Evolutionary conservation across 1,140 invertebrate genomes (phyloP), one percentile per base, ranked within the genome.

Genomic region (Musca vetustissima): DNA sequence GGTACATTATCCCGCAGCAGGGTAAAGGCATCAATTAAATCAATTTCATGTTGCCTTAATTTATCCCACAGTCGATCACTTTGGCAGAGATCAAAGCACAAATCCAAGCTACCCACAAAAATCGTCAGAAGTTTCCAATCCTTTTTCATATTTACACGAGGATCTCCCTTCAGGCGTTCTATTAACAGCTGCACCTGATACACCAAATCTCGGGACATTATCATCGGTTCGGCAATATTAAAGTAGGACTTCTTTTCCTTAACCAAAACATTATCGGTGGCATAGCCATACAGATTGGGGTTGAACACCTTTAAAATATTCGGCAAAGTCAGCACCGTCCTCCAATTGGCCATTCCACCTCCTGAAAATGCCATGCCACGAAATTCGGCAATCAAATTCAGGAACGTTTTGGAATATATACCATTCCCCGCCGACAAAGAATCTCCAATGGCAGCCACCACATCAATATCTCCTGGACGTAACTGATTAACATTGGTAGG

Each of bases 41-140:
- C 76, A 0, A 52, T 21, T 15, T 73, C 79, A 50, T 81, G 79
- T 15, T 71, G 73, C n/a, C n/a, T n/a, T n/a, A n/a, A n/a, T 1
- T 71, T 67, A 8, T 81, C 50, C 4, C 76, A 67, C 14, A 19
- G 36, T 32, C 71, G 61, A 1, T 70, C 71, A 68, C 77, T 55
- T 67, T 81, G 85, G 73, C 89, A 90, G 13, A 90, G 85, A 17
- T 88, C 85, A 8, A 78, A 69, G 75, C 91, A 93, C 57, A 93
- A 85, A 73, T 93, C 90, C 75, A 93, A 93, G 52, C 83, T 80
- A 22, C 91, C 90, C 19, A 91, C 87, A 74, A 90, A 87, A 1
- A 92, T 72, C 0, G 87, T 89, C n/a, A 92, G 83, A 4, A 81
- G 69, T 61, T 93, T 93, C 92, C 92, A 93, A 73, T 90, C 83